Evolutionary conservation across 2,113 vertebrate species (phyloP), one percentile per base, ranked within the genome.

Genomic region (Oreochromis spilurus): DNA sequence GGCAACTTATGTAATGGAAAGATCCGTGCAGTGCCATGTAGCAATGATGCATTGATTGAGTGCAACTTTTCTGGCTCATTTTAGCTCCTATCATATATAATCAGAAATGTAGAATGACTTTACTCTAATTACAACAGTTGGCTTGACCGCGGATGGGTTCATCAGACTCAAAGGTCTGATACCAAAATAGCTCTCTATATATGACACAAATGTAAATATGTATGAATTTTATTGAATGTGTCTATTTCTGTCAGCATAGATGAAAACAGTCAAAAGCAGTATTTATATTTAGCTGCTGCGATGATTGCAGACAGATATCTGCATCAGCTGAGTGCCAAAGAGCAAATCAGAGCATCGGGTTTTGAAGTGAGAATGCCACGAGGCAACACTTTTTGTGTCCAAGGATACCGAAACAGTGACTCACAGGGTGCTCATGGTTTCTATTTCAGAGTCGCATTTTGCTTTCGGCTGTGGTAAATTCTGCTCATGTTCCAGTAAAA

Each of bases 1-100:
- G 40, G 50, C 62, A 88, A 50, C 36, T 6, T 5, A 13, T 80
- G 75, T 80, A 79, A 90, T 86, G 88, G 86, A 93, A 92, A 54
- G 40, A 45, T 50, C 81, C 29, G 40, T 43, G 13, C 48, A 43
- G 62, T 45, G 75, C 79, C 82, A 81, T 81, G 40, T 62, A 57
- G 77, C 79, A 67, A 26, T 16, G 77, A 83, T 81, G 54, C 85
- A 54, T 65, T 86, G 88, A 91, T 91, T 91, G 82, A 77, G 38
- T 85, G 34, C 58, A 87, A 81, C 87, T 55, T 78, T 81, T 54
- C 29, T 8, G 52, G 60, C 36, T 26, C 57, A 55, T 81, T 70
- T 91, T 43, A 75, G 40, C 81, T 26, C 48, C 55, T 26, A 43
- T 91, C 38, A 60, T 50, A 60, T 82, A 80, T 77, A 83, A 93